These are phyloP conservation scores for Pagrus major DNA, from an alignment of 2,113 vertebrate genomes.

Conservation along the genomic window DNA sequence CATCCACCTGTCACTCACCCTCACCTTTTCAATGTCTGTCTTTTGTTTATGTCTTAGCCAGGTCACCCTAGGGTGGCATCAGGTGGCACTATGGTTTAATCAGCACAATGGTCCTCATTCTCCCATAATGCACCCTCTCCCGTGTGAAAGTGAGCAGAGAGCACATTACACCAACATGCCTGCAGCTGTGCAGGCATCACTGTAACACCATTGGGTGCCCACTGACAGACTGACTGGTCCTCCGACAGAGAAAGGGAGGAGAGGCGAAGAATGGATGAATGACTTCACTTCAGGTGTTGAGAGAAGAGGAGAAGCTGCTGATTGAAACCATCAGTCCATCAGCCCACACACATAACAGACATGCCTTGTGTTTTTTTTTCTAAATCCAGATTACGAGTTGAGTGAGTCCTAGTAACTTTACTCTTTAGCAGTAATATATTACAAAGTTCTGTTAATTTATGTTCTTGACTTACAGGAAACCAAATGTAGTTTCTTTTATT, in stretches of 20 bases:
- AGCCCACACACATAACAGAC: not conserved
- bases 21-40: constrained; percentile 18
- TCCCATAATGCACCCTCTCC: constrained; percentile 16
- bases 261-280: constrained; percentile 15
- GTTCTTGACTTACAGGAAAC: no score
- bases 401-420: no score
- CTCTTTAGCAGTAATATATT: no score
- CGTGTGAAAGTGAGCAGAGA: constrained; percentile 35
- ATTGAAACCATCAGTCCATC: not conserved
- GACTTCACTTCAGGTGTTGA: constrained; percentile 16
- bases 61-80: constrained; percentile 43
- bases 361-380: not conserved
- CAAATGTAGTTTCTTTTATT: no score
- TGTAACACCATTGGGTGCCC: not conserved
- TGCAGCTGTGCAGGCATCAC: constrained; percentile 1
- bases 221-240: constrained; percentile 9
- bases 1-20: not conserved
- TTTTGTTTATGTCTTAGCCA: constrained; percentile 7
- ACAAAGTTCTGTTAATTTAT: no score
- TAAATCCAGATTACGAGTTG: no score
- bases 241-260: constrained; percentile 6
- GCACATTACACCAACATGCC: not conserved
- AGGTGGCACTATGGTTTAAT: constrained; percentile 20
- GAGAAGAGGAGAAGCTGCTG: not conserved
- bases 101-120: constrained; percentile 35